Evolutionary conservation across 1,140 invertebrate genomes (phyloP), one percentile per base, ranked within the genome.

Genomic region (Cardiocondyla obscurior): DNA sequence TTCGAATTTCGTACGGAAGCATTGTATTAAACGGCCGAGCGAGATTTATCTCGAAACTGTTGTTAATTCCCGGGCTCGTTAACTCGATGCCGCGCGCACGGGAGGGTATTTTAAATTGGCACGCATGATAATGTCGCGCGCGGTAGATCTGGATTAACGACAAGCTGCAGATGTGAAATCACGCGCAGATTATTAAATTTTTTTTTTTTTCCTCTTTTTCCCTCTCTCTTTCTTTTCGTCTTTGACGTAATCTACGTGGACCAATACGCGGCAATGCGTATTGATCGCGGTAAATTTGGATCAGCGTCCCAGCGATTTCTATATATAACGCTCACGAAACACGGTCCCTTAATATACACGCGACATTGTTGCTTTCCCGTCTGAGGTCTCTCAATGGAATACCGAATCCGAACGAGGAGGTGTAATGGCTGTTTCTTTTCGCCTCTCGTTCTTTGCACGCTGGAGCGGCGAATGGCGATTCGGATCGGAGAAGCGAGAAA

Each of bases 361-460:
- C 49, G 53, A 79, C n/a, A 79, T 87, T 86, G 72, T 72, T 81
- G 62, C 51, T 49, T 36, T 49, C n/a, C 3, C 16, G 16, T 60
- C 64, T 64, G 74, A 46, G 46, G 84, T 92, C 90, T 90, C 91
- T 92, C 91, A 92, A 91, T 89, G 91, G 87, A 88, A 91, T 88
- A 91, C 88, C 89, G 88, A 89, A 89, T 90, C 85, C 88, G 62
- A 83, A 91, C 69, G 62, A 69, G 62, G 22, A 25, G 74, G 49
- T 16, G 42, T 79, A 79, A 79, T 36, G 33, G 39, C 44, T 67
- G 12, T 30, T 67, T 67, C 88, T 90, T 90, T 88, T 89, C 81
- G 36, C n/a, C 22, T 44, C 14, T 44, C 49, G 46, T 81, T 72
- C 53, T 53, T 62, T 30, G 36, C 10, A 39, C 33, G 44, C 28